Percentiles rank a stretch among this genome's conserved stretches.
Conservation (phyloP, 2,113 vertebrate genomes). For the Chionomys nivalis region DNA sequence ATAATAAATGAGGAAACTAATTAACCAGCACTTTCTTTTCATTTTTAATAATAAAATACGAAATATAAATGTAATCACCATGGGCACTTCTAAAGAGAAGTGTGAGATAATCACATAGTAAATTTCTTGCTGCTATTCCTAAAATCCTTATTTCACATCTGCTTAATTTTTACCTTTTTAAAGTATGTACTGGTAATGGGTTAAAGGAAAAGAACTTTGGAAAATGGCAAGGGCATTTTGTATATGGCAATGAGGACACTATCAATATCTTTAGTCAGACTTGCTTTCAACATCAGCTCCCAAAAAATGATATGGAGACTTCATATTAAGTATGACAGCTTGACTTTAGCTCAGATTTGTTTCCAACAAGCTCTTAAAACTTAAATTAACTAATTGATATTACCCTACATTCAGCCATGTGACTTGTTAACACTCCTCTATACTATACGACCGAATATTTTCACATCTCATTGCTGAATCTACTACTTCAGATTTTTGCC, state of each 20-base stretch:
- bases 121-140: background rate
- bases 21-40: background rate
- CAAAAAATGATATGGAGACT: background rate
- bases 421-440: background rate
- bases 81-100: background rate
- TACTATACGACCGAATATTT: background rate
- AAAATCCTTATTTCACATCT: background rate
- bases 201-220: background rate
- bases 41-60: background rate
- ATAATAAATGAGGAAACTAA: background rate
- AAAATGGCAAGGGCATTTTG: background rate
- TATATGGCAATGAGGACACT: background rate
- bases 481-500: background rate
- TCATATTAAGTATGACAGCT: background rate
- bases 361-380: background rate
- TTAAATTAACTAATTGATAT: background rate
- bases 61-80: background rate
- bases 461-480: background rate
- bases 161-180: background rate
- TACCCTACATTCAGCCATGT: background rate
- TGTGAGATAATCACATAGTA: background rate
- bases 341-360: background rate
- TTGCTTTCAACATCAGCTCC: background rate
- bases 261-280: background rate
- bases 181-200: background rate